These are phyloP conservation scores for Nomada hirtipes DNA, from an alignment of 2,888 invertebrate genomes.

Conservation along the genomic window DNA sequence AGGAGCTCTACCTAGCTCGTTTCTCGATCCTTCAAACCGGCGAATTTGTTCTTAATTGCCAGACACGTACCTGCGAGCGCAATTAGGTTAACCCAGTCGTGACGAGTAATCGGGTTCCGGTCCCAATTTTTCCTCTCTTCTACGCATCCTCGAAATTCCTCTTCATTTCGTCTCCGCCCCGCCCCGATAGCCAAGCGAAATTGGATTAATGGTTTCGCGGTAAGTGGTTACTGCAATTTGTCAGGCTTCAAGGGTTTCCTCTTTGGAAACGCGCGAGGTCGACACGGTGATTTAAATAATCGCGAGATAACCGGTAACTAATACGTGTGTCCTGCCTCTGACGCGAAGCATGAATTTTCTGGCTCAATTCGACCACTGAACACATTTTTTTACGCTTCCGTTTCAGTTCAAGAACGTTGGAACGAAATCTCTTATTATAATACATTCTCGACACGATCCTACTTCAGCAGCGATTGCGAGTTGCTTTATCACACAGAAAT, in stretches of 20 bases:
- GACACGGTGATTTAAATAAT: constrained; percentile 40
- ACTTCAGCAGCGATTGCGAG: too few relatives aligned
- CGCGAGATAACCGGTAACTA: constrained; percentile 14
- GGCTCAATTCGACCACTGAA: not conserved
- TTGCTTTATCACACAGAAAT: too few relatives aligned
- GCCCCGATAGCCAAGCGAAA: not conserved
- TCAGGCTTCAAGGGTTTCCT: constrained; percentile 31
- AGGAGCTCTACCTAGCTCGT: constrained; percentile 19
- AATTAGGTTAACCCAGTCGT: not conserved
- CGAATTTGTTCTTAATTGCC: constrained; percentile 41
- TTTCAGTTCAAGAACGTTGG: too few relatives aligned
- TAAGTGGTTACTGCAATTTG: constrained; percentile 29
- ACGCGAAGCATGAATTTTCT: not conserved
- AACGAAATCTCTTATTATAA: too few relatives aligned
- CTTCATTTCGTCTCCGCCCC: not conserved
- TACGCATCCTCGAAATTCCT: not conserved
- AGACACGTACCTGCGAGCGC: not conserved
- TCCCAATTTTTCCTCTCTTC: not conserved
- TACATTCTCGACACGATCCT: too few relatives aligned
- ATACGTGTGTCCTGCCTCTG: not conserved
- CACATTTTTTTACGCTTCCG: too few relatives aligned
- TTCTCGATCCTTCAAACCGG: constrained; percentile 20
- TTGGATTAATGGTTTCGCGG: constrained; percentile 17
- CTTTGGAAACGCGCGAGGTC: not conserved
- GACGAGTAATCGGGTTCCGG: constrained; percentile 18